Conservation (phyloP, 2,113 vertebrate species). For the Cygnus atratus region DNA sequence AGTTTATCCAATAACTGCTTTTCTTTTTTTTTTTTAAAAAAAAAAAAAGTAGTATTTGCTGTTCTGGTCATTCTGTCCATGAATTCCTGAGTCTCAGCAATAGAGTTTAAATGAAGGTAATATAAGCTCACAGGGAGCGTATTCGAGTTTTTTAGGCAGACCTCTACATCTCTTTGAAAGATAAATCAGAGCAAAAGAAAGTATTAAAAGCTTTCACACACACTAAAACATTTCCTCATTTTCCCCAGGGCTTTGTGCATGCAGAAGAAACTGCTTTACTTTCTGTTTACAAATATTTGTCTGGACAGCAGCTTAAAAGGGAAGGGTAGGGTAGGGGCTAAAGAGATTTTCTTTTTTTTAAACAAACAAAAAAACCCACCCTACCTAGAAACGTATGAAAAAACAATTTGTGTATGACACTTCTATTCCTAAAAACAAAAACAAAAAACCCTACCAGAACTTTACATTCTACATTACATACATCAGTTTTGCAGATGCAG, state of each 20-base stretch:
- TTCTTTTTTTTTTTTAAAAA: not conserved
- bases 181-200: conserved; percentile 32
- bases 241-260: not conserved
- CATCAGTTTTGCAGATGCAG: not conserved
- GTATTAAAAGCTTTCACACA: not conserved
- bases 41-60: not conserved
- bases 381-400: not conserved
- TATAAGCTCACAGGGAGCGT: not conserved
- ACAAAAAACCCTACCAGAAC: not conserved
- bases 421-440: not conserved
- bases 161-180: conserved; percentile 18
- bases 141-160: conserved; percentile 12
- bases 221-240: conserved; percentile 20
- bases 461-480: not conserved
- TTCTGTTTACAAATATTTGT: conserved; percentile 37
- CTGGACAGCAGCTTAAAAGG: conserved; percentile 1
- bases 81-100: conserved; percentile 8
- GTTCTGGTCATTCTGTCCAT: conserved; percentile 2
- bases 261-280: conserved; percentile 11
- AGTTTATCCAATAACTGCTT: not conserved
- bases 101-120: conserved; percentile 27
- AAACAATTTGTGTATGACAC: not conserved
- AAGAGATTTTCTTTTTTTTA: not conserved
- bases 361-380: not conserved
- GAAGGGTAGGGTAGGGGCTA: not conserved